A percentile compares a stretch with the other conserved stretches of the same genome.
These are phyloP conservation scores for Coluber constrictor DNA, from an alignment of 2,797 vertebrate species.

Conservation along the genomic window DNA sequence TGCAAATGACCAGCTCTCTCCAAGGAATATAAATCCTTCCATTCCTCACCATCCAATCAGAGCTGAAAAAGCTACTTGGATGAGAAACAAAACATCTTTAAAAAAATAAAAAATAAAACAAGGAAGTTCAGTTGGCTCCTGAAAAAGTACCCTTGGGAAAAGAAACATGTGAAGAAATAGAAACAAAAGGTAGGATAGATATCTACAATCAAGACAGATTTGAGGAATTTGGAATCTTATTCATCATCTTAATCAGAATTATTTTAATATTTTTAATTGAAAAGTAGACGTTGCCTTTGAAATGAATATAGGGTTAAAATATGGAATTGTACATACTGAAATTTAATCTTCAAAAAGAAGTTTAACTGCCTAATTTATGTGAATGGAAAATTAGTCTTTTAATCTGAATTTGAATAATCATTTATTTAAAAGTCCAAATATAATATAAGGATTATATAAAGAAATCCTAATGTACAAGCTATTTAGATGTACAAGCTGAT, in stretches of 20 bases:
- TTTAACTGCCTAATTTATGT: neutral
- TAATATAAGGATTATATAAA: neutral
- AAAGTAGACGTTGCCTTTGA: neutral
- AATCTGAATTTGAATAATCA: neutral
- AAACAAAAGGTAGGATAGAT: neutral
- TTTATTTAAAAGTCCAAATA: neutral
- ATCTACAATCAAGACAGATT: too few species aligned
- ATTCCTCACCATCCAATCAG: too few species aligned
- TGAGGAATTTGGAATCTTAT: neutral
- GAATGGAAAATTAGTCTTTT: conserved; percentile 26
- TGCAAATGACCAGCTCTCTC: too few species aligned
- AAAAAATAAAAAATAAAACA: too few species aligned
- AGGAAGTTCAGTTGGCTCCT: too few species aligned
- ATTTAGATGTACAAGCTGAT: neutral
- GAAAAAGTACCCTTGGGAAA: neutral
- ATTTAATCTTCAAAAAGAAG: conserved; percentile 22
- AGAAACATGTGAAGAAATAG: neutral
- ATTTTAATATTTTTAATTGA: neutral
- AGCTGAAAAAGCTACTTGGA: too few species aligned
- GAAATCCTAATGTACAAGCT: neutral
- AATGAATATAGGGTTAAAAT: neutral
- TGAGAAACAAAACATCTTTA: too few species aligned
- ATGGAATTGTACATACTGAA: neutral
- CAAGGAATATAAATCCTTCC: too few species aligned
- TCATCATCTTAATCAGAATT: neutral